Conservation (phyloP, 2,113 vertebrate genomes). For the Odobenus rosmarus region DNA sequence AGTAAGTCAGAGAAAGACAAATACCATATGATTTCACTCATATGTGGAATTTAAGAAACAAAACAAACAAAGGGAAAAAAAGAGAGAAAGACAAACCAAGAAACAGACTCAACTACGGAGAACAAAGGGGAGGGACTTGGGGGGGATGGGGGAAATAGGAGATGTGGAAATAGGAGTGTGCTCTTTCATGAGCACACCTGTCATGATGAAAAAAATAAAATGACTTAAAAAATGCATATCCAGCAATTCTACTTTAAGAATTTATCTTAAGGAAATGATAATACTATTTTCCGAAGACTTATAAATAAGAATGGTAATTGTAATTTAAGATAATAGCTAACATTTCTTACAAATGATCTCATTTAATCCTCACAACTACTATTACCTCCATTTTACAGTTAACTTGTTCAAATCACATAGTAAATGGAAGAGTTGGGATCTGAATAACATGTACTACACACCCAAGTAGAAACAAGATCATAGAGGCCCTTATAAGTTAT, state of each 20-base stretch:
- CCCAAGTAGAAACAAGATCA: not conserved
- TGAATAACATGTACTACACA: not conserved
- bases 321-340: conserved; percentile 6
- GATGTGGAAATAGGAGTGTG: not conserved
- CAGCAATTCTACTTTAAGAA: not conserved
- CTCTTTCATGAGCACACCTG: not conserved
- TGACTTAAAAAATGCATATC: not conserved
- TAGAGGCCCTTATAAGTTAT: not conserved
- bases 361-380: not conserved
- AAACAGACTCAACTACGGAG: not conserved
- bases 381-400: not conserved
- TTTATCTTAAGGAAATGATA: conserved; percentile 44
- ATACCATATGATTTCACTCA: not conserved
- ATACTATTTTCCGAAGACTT: conserved; percentile 7
- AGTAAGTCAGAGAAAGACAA: not conserved
- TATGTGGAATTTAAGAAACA: not conserved
- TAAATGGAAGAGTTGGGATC: not conserved
- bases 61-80: not conserved
- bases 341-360: conserved; percentile 16
- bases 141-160: not conserved
- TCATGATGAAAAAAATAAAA: not conserved
- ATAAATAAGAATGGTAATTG: not conserved
- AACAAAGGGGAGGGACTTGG: not conserved
- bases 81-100: not conserved
- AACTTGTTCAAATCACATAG: not conserved